Evolutionary conservation across 1,140 invertebrate genomes (phyloP).

Genomic region (Neodiprion lecontei): DNA sequence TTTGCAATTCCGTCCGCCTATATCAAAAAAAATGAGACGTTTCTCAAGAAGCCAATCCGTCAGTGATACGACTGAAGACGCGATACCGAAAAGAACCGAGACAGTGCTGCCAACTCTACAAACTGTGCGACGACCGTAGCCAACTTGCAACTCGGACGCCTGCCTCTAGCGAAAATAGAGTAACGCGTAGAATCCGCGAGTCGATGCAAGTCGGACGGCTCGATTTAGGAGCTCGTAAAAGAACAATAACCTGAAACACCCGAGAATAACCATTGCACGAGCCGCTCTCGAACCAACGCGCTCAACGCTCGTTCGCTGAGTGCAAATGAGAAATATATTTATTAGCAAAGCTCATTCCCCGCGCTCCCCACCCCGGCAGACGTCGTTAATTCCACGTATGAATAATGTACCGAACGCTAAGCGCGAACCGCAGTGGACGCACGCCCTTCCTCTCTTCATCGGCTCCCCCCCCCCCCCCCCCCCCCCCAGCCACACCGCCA

Average conservation of each 20-base stretch:
- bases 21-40: too few species aligned
- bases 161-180: too few species aligned
- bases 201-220: background rate
- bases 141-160: too few species aligned
- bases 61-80: too few species aligned
- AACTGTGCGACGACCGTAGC: too few species aligned
- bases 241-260: background rate
- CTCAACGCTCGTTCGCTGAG: background rate
- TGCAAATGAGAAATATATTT: slow-evolving; percentile 20
- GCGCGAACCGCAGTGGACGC: slow-evolving; percentile 21
- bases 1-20: too few species aligned
- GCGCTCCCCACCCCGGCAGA: background rate
- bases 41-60: too few species aligned
- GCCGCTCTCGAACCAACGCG: background rate
- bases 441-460: slow-evolving; percentile 1
- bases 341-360: slow-evolving; percentile 22
- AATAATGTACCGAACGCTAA: slow-evolving; percentile 34
- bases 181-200: too few species aligned
- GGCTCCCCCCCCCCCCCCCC: background rate
- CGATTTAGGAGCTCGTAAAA: background rate
- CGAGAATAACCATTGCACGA: background rate
- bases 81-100: too few species aligned
- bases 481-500: background rate
- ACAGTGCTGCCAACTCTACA: too few species aligned
- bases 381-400: slow-evolving; percentile 37